These are phyloP conservation scores for Condylura cristata DNA, from an alignment of 2,113 vertebrate species.

Conservation along the genomic window DNA sequence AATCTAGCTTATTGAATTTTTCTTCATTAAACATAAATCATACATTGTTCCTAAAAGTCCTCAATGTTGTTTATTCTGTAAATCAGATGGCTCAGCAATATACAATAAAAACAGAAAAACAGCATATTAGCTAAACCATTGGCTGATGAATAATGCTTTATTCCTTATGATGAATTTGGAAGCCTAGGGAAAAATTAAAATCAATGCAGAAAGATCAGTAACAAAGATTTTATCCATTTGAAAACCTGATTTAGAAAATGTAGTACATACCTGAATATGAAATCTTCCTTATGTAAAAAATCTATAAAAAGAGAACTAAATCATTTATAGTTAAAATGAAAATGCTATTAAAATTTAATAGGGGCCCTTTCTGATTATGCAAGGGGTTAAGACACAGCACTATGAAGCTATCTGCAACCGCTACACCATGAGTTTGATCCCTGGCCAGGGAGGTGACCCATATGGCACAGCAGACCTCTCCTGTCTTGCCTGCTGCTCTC, in stretches of 20 bases:
- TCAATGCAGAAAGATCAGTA: background rate
- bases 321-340: background rate
- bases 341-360: too few relatives aligned
- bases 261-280: background rate
- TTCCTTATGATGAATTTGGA: background rate
- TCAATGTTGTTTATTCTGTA: background rate
- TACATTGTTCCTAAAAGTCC: background rate
- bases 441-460: too few relatives aligned
- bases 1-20: background rate
- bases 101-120: constrained; percentile 9
- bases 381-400: too few relatives aligned
- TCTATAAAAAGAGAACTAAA: background rate
- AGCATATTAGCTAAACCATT: background rate
- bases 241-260: constrained; percentile 1
- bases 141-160: background rate
- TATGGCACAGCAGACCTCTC: too few relatives aligned
- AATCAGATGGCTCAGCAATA: background rate
- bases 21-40: background rate
- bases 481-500: too few relatives aligned
- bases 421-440: too few relatives aligned
- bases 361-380: too few relatives aligned
- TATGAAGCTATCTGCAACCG: too few relatives aligned
- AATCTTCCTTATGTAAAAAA: background rate
- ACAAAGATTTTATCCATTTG: background rate
- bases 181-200: background rate